Percentiles rank a stretch among this genome's conserved stretches.
Conservation (phyloP, 2,797 vertebrate genomes). For the Sarcophilus harrisii region DNA sequence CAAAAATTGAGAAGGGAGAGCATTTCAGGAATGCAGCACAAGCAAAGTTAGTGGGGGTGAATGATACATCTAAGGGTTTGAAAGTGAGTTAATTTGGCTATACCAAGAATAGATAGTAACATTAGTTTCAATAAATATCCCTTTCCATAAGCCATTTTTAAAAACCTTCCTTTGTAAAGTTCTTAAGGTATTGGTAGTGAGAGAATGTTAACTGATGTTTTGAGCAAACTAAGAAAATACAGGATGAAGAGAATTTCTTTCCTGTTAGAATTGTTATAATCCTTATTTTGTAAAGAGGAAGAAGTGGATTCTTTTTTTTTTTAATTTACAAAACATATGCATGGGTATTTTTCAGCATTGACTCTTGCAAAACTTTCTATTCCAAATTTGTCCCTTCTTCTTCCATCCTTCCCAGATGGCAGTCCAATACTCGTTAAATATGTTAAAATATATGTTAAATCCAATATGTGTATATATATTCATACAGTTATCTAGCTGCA, state of each 20-base stretch:
- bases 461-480: no score
- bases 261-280: not conserved
- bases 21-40: not conserved
- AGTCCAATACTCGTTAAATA: no score
- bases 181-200: not conserved
- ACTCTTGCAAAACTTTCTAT: no score
- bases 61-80: not conserved
- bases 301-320: not conserved
- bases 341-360: no score
- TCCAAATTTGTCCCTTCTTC: no score
- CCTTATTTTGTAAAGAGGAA: not conserved
- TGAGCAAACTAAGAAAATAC: not conserved
- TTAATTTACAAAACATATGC: no score
- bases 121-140: not conserved
- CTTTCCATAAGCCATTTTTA: not conserved
- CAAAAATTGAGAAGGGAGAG: not conserved
- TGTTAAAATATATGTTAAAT: no score
- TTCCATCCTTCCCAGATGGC: no score
- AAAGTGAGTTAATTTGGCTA: not conserved
- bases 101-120: not conserved
- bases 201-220: not conserved
- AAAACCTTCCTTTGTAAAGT: not conserved
- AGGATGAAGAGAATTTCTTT: not conserved
- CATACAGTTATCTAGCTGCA: no score
- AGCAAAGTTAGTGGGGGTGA: not conserved